Conservation (phyloP, 2,113 vertebrate species). For the Asarcornis scutulata region DNA sequence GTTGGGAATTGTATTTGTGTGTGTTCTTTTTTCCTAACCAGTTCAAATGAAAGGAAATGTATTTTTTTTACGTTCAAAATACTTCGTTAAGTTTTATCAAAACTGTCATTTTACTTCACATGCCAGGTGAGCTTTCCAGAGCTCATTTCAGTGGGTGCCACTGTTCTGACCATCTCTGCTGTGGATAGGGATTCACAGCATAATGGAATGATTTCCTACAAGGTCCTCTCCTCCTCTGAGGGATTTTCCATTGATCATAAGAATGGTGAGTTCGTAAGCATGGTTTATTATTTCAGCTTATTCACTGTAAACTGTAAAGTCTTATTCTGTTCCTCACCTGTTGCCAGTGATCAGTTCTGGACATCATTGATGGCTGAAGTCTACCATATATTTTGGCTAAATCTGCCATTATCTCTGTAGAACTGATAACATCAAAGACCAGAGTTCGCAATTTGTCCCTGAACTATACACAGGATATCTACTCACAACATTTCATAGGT, state of each 20-base stretch:
- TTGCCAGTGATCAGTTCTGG: neutral
- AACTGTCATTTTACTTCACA: neutral
- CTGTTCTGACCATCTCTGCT: constrained; percentile 82
- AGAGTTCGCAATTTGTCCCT: neutral
- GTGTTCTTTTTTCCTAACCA: neutral
- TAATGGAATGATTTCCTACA: constrained; percentile 83
- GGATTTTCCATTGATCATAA: constrained; percentile 82
- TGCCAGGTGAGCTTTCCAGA: constrained; percentile 86
- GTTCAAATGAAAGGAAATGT: neutral
- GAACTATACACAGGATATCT: neutral
- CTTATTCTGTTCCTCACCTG: neutral
- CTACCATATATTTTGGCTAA: neutral
- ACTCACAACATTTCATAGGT: neutral
- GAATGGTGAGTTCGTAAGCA: constrained; percentile 81
- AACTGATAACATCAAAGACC: neutral
- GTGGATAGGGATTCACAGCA: constrained; percentile 81
- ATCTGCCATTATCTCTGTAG: neutral
- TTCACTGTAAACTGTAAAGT: neutral
- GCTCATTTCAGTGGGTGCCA: constrained; percentile 55
- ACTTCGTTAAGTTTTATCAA: neutral
- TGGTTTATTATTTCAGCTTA: neutral
- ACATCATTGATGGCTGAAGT: neutral
- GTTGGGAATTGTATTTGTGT: neutral
- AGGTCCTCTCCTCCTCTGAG: constrained; percentile 80
- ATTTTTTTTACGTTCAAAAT: neutral